These are phyloP conservation scores for Lasiurus borealis DNA, from an alignment of 2,113 vertebrate species.

Conservation along the genomic window DNA sequence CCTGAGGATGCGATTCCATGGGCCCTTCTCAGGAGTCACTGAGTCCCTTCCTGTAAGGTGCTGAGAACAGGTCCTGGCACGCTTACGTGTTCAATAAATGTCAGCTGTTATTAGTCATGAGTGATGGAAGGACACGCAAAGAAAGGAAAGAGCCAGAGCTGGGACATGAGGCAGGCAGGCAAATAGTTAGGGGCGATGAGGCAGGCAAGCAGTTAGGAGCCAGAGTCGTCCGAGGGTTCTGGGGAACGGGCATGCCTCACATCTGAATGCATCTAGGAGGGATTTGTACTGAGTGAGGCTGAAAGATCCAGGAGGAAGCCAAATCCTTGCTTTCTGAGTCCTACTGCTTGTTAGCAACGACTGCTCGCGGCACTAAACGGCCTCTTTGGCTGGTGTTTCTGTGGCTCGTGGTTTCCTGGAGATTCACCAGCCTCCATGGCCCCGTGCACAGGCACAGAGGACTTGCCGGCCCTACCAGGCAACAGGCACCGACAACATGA, in stretches of 20 bases:
- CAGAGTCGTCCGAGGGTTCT: not conserved
- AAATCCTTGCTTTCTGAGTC: not conserved
- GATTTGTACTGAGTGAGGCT: accelerated
- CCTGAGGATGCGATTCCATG: not conserved
- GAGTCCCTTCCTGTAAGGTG: not conserved
- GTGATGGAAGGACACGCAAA: not conserved
- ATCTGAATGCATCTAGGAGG: not conserved
- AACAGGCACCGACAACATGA: too few species aligned
- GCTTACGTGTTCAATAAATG: not conserved
- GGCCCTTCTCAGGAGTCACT: not conserved
- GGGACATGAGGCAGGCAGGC: too few species aligned
- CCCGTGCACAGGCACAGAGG: not conserved
- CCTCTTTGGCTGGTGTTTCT: too few species aligned
- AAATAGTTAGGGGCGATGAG: too few species aligned
- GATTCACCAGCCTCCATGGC: not conserved
- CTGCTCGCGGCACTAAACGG: accelerated
- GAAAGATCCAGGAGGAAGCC: not conserved
- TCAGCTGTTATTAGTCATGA: not conserved
- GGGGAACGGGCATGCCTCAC: not conserved
- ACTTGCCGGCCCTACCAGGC: not conserved
- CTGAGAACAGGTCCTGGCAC: not conserved
- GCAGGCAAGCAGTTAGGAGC: too few species aligned
- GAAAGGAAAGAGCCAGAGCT: not conserved
- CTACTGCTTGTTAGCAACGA: not conserved
- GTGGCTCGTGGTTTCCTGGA: not conserved